Percentiles rank a stretch among this genome's conserved stretches.
Conservation (phyloP, 2,888 invertebrate species). For the Bugulina stolonifera region DNA sequence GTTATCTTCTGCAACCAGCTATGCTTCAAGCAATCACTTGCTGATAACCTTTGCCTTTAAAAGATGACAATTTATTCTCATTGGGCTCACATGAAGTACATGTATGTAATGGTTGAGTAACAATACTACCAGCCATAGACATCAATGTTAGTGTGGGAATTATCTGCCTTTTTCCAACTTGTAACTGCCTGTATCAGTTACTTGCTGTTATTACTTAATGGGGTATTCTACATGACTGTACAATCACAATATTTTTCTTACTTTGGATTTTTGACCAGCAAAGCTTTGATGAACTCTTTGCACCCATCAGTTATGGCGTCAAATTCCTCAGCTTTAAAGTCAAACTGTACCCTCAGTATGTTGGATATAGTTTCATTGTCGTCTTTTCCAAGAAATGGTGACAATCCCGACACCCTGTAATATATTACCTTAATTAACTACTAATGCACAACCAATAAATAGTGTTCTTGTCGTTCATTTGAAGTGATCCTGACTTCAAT, state of each 20-base stretch:
- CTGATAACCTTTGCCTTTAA: constrained; percentile 64
- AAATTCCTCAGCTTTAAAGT: constrained; percentile 95
- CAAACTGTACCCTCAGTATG: constrained; percentile 91
- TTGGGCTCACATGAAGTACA: background rate
- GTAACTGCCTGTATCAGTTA: no score
- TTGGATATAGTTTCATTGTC: constrained; percentile 98
- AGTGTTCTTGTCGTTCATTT: no score
- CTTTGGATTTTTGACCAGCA: constrained; percentile 73
- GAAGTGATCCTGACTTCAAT: no score
- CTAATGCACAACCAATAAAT: no score
- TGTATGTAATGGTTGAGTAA: background rate
- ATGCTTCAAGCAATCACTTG: constrained; percentile 77
- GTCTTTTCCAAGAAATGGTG: constrained; percentile 96
- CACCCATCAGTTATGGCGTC: constrained; percentile 87
- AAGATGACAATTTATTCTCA: background rate
- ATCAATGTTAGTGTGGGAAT: no score
- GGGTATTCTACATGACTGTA: no score
- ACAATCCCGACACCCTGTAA: constrained; percentile 75
- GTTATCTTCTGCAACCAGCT: constrained; percentile 64
- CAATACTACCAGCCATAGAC: no score
- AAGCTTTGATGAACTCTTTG: constrained; percentile 87
- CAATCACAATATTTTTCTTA: no score
- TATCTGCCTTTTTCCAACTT: no score
- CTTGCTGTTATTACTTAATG: no score
- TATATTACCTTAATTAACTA: no score